Percentiles rank a stretch among this genome's conserved stretches.
phyloP scores from a whole-genome alignment of 2,888 invertebrate species.

The Tuberolachnus salignus region DNA sequence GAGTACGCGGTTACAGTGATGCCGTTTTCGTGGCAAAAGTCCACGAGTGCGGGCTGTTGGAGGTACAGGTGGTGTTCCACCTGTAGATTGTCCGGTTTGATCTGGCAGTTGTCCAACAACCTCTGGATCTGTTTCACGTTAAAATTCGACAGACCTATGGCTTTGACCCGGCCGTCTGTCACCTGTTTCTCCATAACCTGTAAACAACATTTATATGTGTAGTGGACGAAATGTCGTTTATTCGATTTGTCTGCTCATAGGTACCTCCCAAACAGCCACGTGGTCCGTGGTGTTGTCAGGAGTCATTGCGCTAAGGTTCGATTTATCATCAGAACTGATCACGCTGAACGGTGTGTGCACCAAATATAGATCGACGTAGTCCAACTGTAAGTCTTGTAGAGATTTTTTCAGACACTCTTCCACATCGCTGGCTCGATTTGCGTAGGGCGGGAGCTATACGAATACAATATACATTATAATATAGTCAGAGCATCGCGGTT shows the following conservation, averaged over 20 bases:
- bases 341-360: slow-evolving; percentile 71
- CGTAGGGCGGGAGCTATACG: slow-evolving; percentile 64
- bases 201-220: not conserved
- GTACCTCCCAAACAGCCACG: slow-evolving; percentile 51
- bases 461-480: not conserved
- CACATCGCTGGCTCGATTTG: slow-evolving; percentile 71
- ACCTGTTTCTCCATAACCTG: slow-evolving; percentile 74
- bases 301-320: not conserved
- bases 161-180: slow-evolving; percentile 71
- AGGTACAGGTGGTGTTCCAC: slow-evolving; percentile 65
- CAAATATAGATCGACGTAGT: slow-evolving; percentile 83
- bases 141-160: slow-evolving; percentile 87
- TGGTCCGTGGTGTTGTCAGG: slow-evolving; percentile 46
- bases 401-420: slow-evolving; percentile 73
- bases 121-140: slow-evolving; percentile 75
- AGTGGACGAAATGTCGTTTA: no score
- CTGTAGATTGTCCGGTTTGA: slow-evolving; percentile 71
- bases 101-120: slow-evolving; percentile 68
- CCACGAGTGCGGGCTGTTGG: slow-evolving; percentile 63
- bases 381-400: slow-evolving; percentile 73
- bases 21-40: slow-evolving; percentile 66
- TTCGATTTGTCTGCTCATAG: no score
- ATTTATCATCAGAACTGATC: not conserved
- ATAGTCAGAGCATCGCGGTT: no score
- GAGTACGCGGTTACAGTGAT: slow-evolving; percentile 81